Percentiles rank a stretch among this genome's conserved stretches.
These are phyloP conservation scores for Eriosoma lanigerum DNA, from an alignment of 1,140 invertebrate genomes.

Conservation along the genomic window DNA sequence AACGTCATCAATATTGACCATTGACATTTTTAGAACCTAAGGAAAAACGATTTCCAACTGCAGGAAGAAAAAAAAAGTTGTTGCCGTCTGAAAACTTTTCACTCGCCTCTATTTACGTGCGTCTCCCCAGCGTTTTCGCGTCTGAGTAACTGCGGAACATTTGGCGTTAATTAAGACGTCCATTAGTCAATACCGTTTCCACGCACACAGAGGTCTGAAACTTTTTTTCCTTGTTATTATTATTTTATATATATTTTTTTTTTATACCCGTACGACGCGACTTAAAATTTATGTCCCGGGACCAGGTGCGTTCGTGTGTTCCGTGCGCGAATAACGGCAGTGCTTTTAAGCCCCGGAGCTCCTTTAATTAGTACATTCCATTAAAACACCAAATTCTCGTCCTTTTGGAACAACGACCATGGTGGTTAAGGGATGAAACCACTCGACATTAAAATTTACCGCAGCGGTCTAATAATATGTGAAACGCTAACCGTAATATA, in stretches of 20 bases:
- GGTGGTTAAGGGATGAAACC: neutral
- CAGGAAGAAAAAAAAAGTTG: conserved; percentile 20
- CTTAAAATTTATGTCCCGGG: conserved; percentile 39
- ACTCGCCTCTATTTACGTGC: neutral
- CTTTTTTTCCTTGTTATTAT: conserved; percentile 25
- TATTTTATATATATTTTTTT: conserved; percentile 22
- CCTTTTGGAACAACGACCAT: conserved; percentile 17
- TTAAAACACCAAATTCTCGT: conserved; percentile 35
- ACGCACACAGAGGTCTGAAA: neutral
- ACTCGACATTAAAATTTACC: conserved; percentile 35
- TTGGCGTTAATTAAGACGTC: conserved; percentile 50
- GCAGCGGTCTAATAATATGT: neutral
- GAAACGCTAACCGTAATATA: conserved; percentile 27
- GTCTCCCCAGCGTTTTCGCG: neutral
- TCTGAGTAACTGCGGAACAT: conserved; percentile 1
- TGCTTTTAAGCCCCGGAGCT: conserved; percentile 23
- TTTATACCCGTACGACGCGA: neutral
- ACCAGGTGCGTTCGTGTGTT: conserved; percentile 39
- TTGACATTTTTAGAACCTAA: conserved; percentile 4
- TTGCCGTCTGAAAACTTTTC: conserved; percentile 37
- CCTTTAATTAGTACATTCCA: conserved; percentile 45
- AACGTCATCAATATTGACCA: conserved; percentile 48
- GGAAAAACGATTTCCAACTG: conserved; percentile 4
- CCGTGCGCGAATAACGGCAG: conserved; percentile 20
- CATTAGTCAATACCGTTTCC: conserved; percentile 36